Evolutionary conservation across 2,888 invertebrate genomes (phyloP), one percentile per base, ranked within the genome.

Genomic region (Spilosoma lubricipeda): DNA sequence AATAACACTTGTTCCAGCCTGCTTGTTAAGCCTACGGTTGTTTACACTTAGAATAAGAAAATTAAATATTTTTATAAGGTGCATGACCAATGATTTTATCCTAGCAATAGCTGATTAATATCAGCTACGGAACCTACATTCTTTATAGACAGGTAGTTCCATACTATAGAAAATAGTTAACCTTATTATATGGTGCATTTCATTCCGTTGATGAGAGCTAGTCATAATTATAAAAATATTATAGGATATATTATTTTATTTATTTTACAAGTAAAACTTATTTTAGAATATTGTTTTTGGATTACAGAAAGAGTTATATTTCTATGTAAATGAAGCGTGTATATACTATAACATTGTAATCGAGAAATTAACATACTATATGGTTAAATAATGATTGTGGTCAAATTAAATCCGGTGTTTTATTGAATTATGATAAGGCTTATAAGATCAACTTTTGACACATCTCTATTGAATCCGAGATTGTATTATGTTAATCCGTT

Each of bases 1-100:
- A 48, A 75, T 73, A 59, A 70, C 72, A 68, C 65, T 72, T 67
- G 59, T 7, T 72, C 76, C 82, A 82, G 82, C 81, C 70, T 82
- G 89, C 89, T 88, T 89, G 86, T 87, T 89, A 85, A 70, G 78
- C 15, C 67, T 86, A 87, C 81, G 86, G 87, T 88, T 91, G 87
- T 89, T 91, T 84, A 87, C 85, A 85, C 72, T 82, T 88, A 91
- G 84, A 77, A 52, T 93, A 93, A 93, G 91, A 85, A 88, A 90
- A 89, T 88, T 86, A 83, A 83, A 93, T 94, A 94, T 94, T 94
- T 94, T 94, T 94, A 87, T 94, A 94, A 89, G 79, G 76, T 89
- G 80, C 86, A 87, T 88, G 94, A 94, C 94, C 94, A 94, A 88
- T 86, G 86, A 88, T 90, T 91, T 85, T 87, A 86, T 85, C 77